These are phyloP conservation scores for Vireo griseus DNA, from an alignment of 2,797 vertebrate genomes.

Conservation along the genomic window DNA sequence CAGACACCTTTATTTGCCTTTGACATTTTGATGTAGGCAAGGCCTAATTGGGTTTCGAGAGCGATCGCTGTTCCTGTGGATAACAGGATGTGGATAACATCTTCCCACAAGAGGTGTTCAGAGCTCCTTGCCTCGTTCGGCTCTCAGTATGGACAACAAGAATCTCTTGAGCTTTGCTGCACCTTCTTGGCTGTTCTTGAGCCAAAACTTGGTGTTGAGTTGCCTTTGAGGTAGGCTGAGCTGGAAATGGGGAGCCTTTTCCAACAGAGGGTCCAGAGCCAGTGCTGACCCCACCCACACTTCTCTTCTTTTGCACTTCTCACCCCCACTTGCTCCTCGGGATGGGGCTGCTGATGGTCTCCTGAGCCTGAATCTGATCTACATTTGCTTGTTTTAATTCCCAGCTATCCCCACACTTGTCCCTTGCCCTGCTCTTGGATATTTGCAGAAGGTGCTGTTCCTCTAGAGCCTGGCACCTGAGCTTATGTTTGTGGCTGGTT, in stretches of 20 bases:
- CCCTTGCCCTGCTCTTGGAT: background rate
- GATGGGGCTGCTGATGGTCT: background rate
- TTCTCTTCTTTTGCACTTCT: background rate
- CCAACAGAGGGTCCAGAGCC: fast-evolving
- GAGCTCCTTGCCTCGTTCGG: fast-evolving
- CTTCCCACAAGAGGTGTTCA: background rate
- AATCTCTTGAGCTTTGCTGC: background rate
- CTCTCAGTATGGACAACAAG: background rate
- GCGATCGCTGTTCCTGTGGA: fast-evolving
- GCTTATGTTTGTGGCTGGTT: background rate
- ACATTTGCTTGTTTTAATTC: background rate
- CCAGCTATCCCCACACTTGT: fast-evolving
- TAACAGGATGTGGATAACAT: background rate
- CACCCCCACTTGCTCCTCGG: background rate
- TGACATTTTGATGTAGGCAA: background rate
- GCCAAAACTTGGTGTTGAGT: background rate
- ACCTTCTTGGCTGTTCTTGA: background rate
- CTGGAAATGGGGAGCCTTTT: background rate
- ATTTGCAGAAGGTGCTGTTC: background rate
- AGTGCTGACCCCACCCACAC: fast-evolving
- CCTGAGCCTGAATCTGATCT: background rate
- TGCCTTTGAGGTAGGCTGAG: background rate
- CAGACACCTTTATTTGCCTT: background rate
- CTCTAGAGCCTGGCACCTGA: background rate
- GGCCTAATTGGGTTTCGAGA: background rate